Evolutionary conservation across 2,113 vertebrate species (phyloP), one percentile per base, ranked within the genome.

Genomic region (Canis aureus): DNA sequence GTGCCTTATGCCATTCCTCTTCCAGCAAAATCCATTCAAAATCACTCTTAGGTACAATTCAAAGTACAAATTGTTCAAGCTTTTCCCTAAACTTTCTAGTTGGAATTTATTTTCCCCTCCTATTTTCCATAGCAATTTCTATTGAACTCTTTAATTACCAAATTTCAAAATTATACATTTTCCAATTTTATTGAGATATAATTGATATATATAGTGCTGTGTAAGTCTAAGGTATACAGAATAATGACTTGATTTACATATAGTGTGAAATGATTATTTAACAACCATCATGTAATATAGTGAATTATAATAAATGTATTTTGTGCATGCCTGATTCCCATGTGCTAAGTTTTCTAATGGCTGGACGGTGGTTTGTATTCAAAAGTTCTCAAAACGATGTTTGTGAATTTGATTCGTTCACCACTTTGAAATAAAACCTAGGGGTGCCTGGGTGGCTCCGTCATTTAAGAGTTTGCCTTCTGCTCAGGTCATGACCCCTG

Each of bases 1-100:
- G 11, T 59, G 71, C 38, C 20, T 90, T 67, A 59, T 15, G 69
- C 17, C 4, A 79, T 38, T 25, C 1, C 5, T 49, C 67, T 76
- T 95, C 57, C 13, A 91, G 32, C 35, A 83, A 97, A 95, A 91
- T 57, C 11, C 25, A 95, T 27, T 57, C 76, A 76, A 96, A 89
- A 74, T 74, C 60, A 95, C 7, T 89, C 3, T 73, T 81, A 92
- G 64, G 25, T 8, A 71, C 8, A 27, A 27, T 53, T 87, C 16
- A 88, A 91, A 95, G 91, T 19, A 76, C 3, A 92, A 91, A 89
- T 74, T 80, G 32, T 82, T 64, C 60, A 94, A 91, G 57, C 1
- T n/a, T 69, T 94, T 76, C 32, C 25, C 25, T 43, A 95, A 89
- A 83, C 25, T 22, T 76, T 53, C 23, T 51, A 35, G 11, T 3